phyloP scores from a whole-genome alignment of 2,888 invertebrate species.

The Thymelicus sylvestris region DNA sequence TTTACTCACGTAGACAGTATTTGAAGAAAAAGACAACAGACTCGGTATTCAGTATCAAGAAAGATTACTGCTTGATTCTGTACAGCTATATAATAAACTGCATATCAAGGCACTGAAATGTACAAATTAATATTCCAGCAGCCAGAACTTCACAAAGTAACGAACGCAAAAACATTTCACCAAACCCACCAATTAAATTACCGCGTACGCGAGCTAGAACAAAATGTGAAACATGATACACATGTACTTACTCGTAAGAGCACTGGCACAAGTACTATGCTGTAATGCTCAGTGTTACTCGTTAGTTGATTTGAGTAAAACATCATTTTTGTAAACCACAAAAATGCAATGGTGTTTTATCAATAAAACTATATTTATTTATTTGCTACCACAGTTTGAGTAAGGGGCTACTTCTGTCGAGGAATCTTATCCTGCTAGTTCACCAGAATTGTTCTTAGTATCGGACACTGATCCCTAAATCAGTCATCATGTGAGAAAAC shows the following conservation, averaged over 20 bases:
- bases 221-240: constrained; percentile 10
- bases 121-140: constrained; percentile 19
- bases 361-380: no score
- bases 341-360: no score
- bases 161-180: constrained; percentile 21
- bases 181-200: constrained; percentile 27
- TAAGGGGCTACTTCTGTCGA: no score
- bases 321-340: background rate
- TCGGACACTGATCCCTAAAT: no score
- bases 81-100: background rate
- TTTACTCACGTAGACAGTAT: no score
- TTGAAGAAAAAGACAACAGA: no score
- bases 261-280: background rate
- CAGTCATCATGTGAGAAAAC: no score
- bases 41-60: no score
- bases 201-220: constrained; percentile 16
- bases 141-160: constrained; percentile 2
- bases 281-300: background rate
- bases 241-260: background rate
- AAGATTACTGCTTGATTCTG: background rate
- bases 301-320: background rate
- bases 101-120: background rate
- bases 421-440: no score
- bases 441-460: no score
- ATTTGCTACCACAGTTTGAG: no score